Evolutionary conservation across 2,888 invertebrate genomes (phyloP), one percentile per base, ranked within the genome.

Genomic region (Eurytoma adleriae): DNA sequence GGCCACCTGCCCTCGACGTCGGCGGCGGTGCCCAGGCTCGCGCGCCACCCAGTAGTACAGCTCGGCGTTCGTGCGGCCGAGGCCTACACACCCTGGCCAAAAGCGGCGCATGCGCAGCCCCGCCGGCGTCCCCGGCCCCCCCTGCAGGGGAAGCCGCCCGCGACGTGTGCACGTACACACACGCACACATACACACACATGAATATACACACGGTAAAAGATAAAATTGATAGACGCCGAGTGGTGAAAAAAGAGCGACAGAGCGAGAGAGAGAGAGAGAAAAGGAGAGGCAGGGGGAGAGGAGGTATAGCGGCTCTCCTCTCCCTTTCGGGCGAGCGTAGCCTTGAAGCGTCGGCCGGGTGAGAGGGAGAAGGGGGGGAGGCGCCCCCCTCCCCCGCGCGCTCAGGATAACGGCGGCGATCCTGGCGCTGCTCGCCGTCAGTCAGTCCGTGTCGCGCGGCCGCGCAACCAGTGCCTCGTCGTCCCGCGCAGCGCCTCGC

Each of bases 11-110:
- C 40, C 40, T 40, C 40, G 40, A 40, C 40, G 40, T 7, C 40
- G 40, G 40, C 40, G 40, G 40, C 40, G 40, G 40, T 40, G 40
- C 40, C 40, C 40, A 40, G 40, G 40, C 40, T 40, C 40, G 10
- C 40, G 40, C 40, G 40, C 40, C 40, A 40, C 40, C 40, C 40
- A 40, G 40, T 40, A 40, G 40, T 40, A 40, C 40, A 40, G 40
- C 40, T 40, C 40, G 40, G 40, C 40, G 40, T 40, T 40, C 40
- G 40, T 40, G 7, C 40, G 40, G 40, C 40, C 40, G 40, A 69
- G 74, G 71, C 67, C 71, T 71, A 67, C 75, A 68, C 88, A 88
- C 88, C 90, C 89, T 89, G 89, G 89, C 87, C 89, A 84, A 85
- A 86, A 87, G 85, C 85, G 85, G 85, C 87, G 88, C 87, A 87